Evolutionary conservation across 2,113 vertebrate genomes (phyloP).

Genomic region (Lampris incognitus): DNA sequence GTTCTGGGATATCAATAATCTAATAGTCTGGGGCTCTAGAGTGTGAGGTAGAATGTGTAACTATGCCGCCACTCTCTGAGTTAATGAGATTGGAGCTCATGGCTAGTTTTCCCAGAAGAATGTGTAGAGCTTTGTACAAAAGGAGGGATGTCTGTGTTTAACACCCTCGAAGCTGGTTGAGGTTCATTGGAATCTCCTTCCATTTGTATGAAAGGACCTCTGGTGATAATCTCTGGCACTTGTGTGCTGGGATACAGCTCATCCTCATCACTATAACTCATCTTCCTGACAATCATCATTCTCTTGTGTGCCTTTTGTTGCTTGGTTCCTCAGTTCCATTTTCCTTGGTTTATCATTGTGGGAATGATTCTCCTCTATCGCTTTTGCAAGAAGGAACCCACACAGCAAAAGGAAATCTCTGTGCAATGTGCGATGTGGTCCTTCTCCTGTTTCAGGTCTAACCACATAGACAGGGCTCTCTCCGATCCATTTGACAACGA

Average conservation of each 20-base stretch:
- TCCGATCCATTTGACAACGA: background rate
- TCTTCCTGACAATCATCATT: background rate
- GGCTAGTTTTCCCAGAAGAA: background rate
- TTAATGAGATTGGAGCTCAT: background rate
- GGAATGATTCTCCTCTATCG: too few species aligned
- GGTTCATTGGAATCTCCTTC: background rate
- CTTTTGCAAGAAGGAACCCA: background rate
- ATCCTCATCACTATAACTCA: background rate
- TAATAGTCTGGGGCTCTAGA: background rate
- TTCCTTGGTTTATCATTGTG: background rate
- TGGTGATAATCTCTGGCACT: conserved; percentile 7
- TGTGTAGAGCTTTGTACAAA: background rate
- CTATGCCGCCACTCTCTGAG: background rate
- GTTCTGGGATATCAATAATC: background rate
- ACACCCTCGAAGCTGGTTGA: background rate
- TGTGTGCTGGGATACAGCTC: background rate
- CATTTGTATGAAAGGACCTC: background rate
- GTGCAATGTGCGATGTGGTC: too few species aligned
- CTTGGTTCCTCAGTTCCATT: background rate
- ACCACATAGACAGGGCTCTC: conserved; percentile 9
- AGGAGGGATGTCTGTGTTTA: background rate
- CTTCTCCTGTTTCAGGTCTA: background rate
- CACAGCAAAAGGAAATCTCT: background rate
- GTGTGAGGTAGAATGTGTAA: background rate
- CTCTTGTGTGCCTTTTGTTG: background rate